Conservation (phyloP, 2,888 invertebrate species). For the Morinoia aosen region DNA sequence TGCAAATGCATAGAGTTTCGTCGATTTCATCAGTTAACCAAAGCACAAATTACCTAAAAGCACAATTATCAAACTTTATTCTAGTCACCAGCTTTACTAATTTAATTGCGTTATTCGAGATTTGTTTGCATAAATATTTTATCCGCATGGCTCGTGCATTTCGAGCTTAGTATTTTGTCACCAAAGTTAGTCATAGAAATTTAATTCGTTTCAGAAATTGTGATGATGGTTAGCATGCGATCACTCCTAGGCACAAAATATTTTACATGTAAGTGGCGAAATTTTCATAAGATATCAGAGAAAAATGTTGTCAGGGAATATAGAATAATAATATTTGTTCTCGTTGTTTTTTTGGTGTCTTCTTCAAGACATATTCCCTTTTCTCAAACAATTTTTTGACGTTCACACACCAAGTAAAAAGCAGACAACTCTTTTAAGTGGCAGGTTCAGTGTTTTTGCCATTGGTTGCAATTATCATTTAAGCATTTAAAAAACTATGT, state of each 20-base stretch:
- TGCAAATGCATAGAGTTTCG: not conserved
- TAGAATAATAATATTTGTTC: no score
- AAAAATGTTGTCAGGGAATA: not conserved
- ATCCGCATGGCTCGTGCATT: not conserved
- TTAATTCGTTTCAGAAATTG: not conserved
- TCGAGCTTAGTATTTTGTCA: not conserved
- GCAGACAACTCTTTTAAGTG: no score
- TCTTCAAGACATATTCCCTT: no score
- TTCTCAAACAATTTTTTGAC: no score
- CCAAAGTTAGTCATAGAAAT: not conserved
- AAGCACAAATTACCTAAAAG: not conserved
- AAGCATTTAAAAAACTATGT: no score
- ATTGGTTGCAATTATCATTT: no score
- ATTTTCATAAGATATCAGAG: no score
- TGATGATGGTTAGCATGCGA: not conserved
- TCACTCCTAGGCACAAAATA: not conserved
- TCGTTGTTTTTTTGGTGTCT: no score
- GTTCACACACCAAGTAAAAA: no score
- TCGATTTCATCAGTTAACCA: not conserved
- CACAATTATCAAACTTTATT: not conserved
- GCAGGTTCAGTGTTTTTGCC: no score
- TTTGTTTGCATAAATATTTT: not conserved
- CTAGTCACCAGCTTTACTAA: constrained; percentile 10
- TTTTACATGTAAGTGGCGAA: no score
- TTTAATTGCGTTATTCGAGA: not conserved